Conservation (phyloP, 2,797 vertebrate genomes). For the Thaleichthys pacificus region DNA sequence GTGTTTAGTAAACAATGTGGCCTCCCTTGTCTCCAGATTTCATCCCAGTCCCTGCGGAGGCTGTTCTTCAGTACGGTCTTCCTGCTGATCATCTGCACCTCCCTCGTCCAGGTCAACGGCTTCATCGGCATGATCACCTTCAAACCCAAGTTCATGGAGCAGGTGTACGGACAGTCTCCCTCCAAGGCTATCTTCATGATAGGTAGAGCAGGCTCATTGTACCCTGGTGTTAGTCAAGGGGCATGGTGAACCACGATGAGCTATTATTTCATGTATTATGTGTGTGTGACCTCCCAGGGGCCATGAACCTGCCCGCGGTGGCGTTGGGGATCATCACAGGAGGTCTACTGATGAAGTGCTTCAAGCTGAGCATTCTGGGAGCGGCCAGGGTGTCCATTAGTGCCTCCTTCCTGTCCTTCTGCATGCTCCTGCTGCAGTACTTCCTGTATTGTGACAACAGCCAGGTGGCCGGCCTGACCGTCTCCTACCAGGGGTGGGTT, state of each 20-base stretch:
- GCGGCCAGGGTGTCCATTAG: conserved; percentile 81
- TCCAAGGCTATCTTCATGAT: conserved; percentile 87
- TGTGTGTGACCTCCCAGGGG: conserved; percentile 68
- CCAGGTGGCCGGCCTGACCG: conserved; percentile 85
- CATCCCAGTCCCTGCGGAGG: conserved; percentile 81
- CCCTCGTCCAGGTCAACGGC: conserved; percentile 84
- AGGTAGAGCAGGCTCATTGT: conserved; percentile 50
- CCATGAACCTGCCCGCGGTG: conserved; percentile 91
- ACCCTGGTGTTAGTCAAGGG: not conserved
- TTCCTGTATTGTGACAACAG: conserved; percentile 84
- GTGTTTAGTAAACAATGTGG: no score
- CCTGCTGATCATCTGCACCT: conserved; percentile 79
- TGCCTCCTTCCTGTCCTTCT: conserved; percentile 75
- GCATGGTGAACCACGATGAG: not conserved
- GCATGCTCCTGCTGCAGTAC: conserved; percentile 73
- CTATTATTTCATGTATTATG: not conserved
- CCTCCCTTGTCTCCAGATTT: conserved; percentile 79
- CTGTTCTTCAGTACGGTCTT: conserved; percentile 87
- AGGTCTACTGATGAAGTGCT: conserved; percentile 88
- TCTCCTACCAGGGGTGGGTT: conserved; percentile 87
- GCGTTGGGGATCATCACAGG: conserved; percentile 91
- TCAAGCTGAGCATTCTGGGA: conserved; percentile 79
- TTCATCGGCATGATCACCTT: conserved; percentile 96
- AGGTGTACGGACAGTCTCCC: conserved; percentile 87
- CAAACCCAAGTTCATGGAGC: conserved; percentile 94